These are phyloP conservation scores for Gila robusta DNA, from an alignment of 2,797 vertebrate species.

Conservation along the genomic window DNA sequence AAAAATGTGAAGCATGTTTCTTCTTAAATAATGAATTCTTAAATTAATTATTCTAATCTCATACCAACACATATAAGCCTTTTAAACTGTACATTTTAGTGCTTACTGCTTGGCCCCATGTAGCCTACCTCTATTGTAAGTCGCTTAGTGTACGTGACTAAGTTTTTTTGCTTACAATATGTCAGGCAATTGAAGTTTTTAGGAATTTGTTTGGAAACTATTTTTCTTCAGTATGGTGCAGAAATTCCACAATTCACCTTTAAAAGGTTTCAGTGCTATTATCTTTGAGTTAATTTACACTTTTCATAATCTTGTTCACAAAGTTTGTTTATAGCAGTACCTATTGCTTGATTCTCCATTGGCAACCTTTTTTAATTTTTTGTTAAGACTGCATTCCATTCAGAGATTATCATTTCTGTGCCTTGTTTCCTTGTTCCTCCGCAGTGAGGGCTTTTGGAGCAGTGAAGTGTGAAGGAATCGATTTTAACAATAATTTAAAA, in stretches of 20 bases:
- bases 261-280: not conserved
- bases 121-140: not conserved
- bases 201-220: not conserved
- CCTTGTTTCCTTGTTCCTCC: not conserved
- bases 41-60: not conserved
- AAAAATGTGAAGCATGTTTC: not conserved
- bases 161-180: not conserved
- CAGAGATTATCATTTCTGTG: not conserved
- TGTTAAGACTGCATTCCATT: not conserved
- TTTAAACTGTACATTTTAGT: not conserved
- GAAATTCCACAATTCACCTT: not conserved
- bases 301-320: not conserved
- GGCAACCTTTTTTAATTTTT: not conserved
- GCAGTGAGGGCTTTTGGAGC: not conserved
- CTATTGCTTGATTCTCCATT: not conserved
- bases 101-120: not conserved
- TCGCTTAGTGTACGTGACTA: not conserved
- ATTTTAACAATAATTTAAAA: not conserved
- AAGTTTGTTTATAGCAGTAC: not conserved
- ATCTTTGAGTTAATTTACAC: not conserved
- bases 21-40: not conserved
- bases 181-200: not conserved
- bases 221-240: not conserved
- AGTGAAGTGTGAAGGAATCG: not conserved
- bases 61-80: not conserved